Evolutionary conservation across 2,113 vertebrate species (phyloP), one percentile per base, ranked within the genome.

Genomic region (Takifugu bimaculatus): DNA sequence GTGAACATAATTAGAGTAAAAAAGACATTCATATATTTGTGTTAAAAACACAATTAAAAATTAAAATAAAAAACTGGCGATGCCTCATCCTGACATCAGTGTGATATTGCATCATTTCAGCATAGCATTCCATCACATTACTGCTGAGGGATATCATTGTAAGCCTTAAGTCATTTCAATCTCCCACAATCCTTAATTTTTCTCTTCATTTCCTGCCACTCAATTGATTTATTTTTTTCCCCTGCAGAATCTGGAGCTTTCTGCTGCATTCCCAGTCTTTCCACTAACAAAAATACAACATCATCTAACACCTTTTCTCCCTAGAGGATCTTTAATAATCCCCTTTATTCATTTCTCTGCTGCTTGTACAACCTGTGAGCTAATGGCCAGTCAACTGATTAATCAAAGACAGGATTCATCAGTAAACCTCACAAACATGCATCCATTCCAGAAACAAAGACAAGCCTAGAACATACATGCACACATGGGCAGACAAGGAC

Each of bases 91-190:
- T 5, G 43, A 6, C 10, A 13, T 58, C 56, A 27, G 48, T 26
- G 20, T 44, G 7, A n/a, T 12, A 13, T 54, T 60, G 20, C 54
- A 65, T 67, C 60, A 65, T 53, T 26, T 29, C 35, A 53, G 42
- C 65, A 45, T 42, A 49, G 29, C 29, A 48, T 26, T 27, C 75
- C 63, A 52, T 79, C 65, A 81, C 69, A 72, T 60, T 63, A 65
- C 54, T 63, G 4, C 32, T 6, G 0, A 27, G 49, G 67, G 65
- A 73, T 54, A 66, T 77, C 68, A 71, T 14, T 51, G 12, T 28
- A 68, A 54, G 53, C 67, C 66, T 76, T 20, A 14, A 70, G 58
- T 84, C 77, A 81, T 64, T 59, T 62, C 55, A 26, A 71, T 50
- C 20, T 71, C 57, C 58, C 49, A 54, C 65, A 54, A 11, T 39